Evolutionary conservation across 64 coral and sea anemone species (phyloP), one percentile per base, ranked within the genome.

Genomic region (Stichodactyla mertensii): DNA sequence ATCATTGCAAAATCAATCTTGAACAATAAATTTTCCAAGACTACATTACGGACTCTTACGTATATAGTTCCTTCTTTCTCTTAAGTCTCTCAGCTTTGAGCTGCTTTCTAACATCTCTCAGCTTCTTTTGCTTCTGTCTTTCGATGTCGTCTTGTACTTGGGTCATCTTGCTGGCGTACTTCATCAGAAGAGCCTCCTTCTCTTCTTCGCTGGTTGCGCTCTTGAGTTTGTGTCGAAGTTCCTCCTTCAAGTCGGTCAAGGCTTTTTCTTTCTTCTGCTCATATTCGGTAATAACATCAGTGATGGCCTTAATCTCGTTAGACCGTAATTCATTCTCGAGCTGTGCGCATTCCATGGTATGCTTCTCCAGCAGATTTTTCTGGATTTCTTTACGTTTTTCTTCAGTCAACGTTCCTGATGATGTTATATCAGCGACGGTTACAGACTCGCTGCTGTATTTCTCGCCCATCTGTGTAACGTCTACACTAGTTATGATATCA

Each of bases 291-390:
- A 98, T 89, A 53, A 98, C 93, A 56, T 92, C 92, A 81, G 93
- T 89, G 16, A 98, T 98, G 22, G 89, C 85, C 71, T 99, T 99
- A 18, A 99, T 95, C 62, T 99, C 97, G 19, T 99, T 92, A 1
- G 93, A 82, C 10, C 93, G 70, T 18, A 99, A 79, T n/a, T 99
- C 97, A 51, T 89, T 95, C 60, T 99, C 97, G 12, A 95, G 77
- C 81, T 99, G 90, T 16, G 91, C 93, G 28, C 97, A 95, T 70
- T 99, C 97, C 51, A 99, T 51, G 31, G 97, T 99, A 88, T 99
- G 97, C 82, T 99, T 99, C 57, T 99, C 97, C 79, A 94, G 80
- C 80, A 99, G 52, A 51, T 89, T 95, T 66, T 91, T 99, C 19
- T 87, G 79, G 28, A 99, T 99, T 77, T 95, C 90, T 78, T 92